Base-by-base conservation (phyloP, 2,888 invertebrate species). In the Helicoverpa assulta region DNA sequence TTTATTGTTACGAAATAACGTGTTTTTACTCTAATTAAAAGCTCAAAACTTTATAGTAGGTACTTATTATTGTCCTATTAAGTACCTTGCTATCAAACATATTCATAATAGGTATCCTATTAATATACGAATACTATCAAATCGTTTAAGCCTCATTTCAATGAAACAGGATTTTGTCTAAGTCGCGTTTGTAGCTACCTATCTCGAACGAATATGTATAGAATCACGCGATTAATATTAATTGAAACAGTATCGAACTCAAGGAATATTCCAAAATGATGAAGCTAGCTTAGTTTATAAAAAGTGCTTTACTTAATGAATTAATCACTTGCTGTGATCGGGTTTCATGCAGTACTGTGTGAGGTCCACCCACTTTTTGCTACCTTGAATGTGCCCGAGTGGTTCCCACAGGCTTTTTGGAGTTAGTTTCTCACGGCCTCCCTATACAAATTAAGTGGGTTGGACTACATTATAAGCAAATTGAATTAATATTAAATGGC, bases 331-430 rank as follows among this genome's bases (percentile, higher is more conserved):
- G 85, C 71, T 83, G 86, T 53, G 70, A 83, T 91, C 85, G 77
- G 75, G 84, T 91, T 89, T 86, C 91, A 70, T 81, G 73, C 74
- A 75, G 70, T 78, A 67, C 78, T 71, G 87, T 87, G 91, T 90
- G 89, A 81, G 90, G 91, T 90, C 90, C 73, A 67, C 58, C 19
- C 73, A 72, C 70, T 90, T 90, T 90, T 90, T 89, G 85, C 82
- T 54, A 67, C 73, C 69, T 78, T 47, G 79, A 70, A 62, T 67
- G 66, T 75, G 74, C 68, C 70, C 79, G 64, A 55, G 53, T 60
- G 66, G 69, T 88, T 89, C 85, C 85, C 88, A 86, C 86, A 86
- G 78, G 81, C 73, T 76, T 80, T 79, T 67, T 19, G 51, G 59
- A 67, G 55, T 71, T 58, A 61, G 53, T 73, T 81, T 83, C 84